These are phyloP conservation scores for Platycheirus rosarum DNA, from an alignment of 2,888 invertebrate species.

Conservation along the genomic window DNA sequence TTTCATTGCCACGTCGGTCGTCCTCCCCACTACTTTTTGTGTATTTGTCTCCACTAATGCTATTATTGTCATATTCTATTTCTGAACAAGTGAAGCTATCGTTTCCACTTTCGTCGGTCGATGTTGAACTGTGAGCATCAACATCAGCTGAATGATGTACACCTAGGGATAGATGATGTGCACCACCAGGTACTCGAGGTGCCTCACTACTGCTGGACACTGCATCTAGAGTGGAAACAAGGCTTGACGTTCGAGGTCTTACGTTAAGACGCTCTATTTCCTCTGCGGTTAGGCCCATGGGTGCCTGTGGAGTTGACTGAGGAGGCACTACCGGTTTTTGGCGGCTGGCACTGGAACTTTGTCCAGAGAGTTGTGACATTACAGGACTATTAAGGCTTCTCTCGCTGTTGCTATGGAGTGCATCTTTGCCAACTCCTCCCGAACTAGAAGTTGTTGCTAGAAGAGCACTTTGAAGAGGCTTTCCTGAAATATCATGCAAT, in stretches of 20 bases:
- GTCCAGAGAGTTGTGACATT: conserved; percentile 94
- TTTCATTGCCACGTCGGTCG: conserved; percentile 85
- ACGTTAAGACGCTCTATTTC: conserved; percentile 96
- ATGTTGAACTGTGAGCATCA: conserved; percentile 89
- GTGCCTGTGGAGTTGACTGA: conserved; percentile 88
- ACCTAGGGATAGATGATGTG: conserved; percentile 88
- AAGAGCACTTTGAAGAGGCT: conserved; percentile 94
- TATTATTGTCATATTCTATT: conserved; percentile 97
- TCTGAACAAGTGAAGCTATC: conserved; percentile 99
- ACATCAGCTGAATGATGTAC: conserved; percentile 89
- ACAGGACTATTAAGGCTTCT: conserved; percentile 95
- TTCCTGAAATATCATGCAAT: conserved; percentile 95
- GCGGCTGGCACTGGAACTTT: conserved; percentile 91
- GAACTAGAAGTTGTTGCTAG: conserved; percentile 95
- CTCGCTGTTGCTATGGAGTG: conserved; percentile 95
- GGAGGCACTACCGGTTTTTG: conserved; percentile 88
- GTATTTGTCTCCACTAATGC: conserved; percentile 90
- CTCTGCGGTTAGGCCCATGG: conserved; percentile 95
- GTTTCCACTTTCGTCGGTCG: conserved; percentile 96
- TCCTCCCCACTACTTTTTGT: conserved; percentile 86
- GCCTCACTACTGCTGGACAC: conserved; percentile 95
- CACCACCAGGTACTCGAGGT: conserved; percentile 87
- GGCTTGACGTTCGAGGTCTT: conserved; percentile 93
- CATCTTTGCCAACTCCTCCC: conserved; percentile 93
- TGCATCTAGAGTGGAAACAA: conserved; percentile 95